Evolutionary conservation across 2,888 invertebrate species (phyloP), one percentile per base, ranked within the genome.

Genomic region (Leptopterna dolabrata): DNA sequence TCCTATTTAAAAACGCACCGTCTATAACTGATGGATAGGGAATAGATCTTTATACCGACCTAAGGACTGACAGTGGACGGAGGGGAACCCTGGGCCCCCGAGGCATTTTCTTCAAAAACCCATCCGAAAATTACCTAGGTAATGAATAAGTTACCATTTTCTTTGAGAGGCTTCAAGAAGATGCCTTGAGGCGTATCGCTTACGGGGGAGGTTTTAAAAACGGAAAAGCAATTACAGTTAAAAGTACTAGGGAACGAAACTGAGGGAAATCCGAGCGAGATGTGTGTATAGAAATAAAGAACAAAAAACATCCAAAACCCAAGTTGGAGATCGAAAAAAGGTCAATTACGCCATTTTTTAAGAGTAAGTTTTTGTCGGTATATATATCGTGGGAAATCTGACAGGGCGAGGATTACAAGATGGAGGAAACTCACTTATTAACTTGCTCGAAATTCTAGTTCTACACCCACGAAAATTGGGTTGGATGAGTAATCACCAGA

Each of bases 141-240:
- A 83, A 83, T 83, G 83, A 83, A 83, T 83, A 83, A 83, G 83
- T 83, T 83, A 83, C 83, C 30, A 70, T 83, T 83, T 83, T 81
- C 81, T 70, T 70, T 63, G 70, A 36, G 71, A 63, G 19, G 63
- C 63, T n/a, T 27, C 27, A 13, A 41, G n/a, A 41, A 11, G 45
- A 41, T 83, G 83, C 83, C 83, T 9, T 11, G 41, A 70, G 83
- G 13, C 1, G 9, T 16, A 70, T 41, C 70, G 43, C 63, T 63
- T 70, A 63, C 83, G 83, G 83, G 83, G 83, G 83, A 70, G 83
- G 83, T 55, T 83, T 63, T 83, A 70, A 41, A 83, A 83, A 83
- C 63, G 36, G 83, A 19, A 55, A 43, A 63, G 83, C 83, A 83
- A 83, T 83, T 83, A 83, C 70, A 83, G 36, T 83, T 83, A 36